Base-by-base conservation (phyloP, 1,140 invertebrate species). In the Drepana arcuata region DNA sequence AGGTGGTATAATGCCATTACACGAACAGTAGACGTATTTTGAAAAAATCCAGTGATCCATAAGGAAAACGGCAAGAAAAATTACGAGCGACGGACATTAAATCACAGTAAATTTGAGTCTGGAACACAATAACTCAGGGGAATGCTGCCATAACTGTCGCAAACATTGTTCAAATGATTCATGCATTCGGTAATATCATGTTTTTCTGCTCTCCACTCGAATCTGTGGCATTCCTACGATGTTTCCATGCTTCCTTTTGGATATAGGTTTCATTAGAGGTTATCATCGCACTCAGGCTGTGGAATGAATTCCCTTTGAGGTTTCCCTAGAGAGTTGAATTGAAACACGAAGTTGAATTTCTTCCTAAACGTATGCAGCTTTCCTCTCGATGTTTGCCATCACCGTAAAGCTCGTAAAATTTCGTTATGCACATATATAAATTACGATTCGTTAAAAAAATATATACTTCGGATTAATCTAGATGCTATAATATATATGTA, bases 81-180 rank as follows among this genome's bases (percentile, higher is more conserved):
- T 55, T 58, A 66, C 48, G 54, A 58, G 41, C 39, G 39, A 27
- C 31, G 47, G 46, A 55, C 49, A 39, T 54, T 69, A 72, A 72
- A 72, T 72, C 65, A 69, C 55, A 59, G 59, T 65, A 64, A 64
- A 64, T 69, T 69, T 60, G 61, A 56, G 57, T 57, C 57, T 58
- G 62, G 43, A 56, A 62, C 63, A 68, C 56, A 70, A 70, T 73
- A 70, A 67, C 61, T 73, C 69, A 68, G 41, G 41, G 45, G 52
- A 58, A 63, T 51, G 53, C 49, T 40, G 48, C 69, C 63, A 69
- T 73, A 69, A 73, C 52, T 73, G 69, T 73, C 69, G 52, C 65
- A 61, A 61, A 57, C 66, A 73, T 63, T 67, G 61, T 67, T 57
- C 56, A 31, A 44, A 61, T 70, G 69, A 73, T 70, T 70, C 60